Evolutionary conservation across 35 echinoderm and acorn worm genomes (phyloP).

Genomic region (Ptychodera flava): DNA sequence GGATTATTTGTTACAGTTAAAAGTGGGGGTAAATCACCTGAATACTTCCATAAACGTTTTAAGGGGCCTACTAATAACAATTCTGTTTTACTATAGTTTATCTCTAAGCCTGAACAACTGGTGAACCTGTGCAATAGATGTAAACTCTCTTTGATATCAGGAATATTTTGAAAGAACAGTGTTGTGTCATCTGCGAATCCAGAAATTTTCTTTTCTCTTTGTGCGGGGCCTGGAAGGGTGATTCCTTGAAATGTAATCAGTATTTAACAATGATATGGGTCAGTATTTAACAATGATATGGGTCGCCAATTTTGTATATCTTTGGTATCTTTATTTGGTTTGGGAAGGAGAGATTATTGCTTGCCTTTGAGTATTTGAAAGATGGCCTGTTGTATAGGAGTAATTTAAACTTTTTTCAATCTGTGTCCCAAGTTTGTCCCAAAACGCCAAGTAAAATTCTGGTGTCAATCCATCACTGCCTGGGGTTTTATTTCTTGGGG

Average conservation of each 20-base stretch:
- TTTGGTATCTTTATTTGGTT: slow-evolving; percentile 11
- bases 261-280: too few relatives aligned
- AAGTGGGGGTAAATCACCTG: background rate
- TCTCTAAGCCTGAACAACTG: background rate
- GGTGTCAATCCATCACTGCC: too few relatives aligned
- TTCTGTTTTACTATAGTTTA: background rate
- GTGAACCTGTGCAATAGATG: background rate
- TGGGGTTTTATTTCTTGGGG: too few relatives aligned
- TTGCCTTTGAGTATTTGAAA: background rate
- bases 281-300: too few relatives aligned
- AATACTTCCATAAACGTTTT: background rate
- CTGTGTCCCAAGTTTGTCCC: too few relatives aligned
- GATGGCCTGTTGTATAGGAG: background rate
- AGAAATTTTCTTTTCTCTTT: background rate
- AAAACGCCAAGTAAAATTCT: too few relatives aligned
- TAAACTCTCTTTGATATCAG: background rate
- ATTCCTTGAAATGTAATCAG: slow-evolving; percentile 13
- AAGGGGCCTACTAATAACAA: background rate
- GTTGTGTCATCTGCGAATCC: background rate
- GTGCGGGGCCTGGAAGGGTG: background rate
- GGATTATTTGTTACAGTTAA: background rate
- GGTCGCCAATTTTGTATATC: slow-evolving; percentile 19
- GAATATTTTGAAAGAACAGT: background rate
- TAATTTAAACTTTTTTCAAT: background rate
- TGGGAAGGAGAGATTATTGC: slow-evolving; percentile 28